Conservation (phyloP, 2,888 invertebrate species). For the Trissolcus brochymenae region DNA sequence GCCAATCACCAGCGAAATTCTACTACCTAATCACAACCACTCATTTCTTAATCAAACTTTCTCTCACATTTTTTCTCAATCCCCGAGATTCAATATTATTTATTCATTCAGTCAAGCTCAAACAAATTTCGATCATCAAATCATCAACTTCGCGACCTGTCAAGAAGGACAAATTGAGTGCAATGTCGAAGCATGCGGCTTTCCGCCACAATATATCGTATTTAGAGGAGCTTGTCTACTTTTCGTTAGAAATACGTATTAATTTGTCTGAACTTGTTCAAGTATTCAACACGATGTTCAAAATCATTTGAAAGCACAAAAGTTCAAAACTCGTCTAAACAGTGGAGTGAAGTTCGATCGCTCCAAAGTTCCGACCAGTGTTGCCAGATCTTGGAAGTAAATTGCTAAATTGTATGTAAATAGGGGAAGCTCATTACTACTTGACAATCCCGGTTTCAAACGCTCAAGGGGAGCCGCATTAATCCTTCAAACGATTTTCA, state of each 20-base stretch:
- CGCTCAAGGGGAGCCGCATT: slow-evolving; percentile 47
- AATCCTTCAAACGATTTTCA: slow-evolving; percentile 46
- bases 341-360: slow-evolving; percentile 48
- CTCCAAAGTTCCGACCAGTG: slow-evolving; percentile 50
- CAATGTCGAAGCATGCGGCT: too few species aligned
- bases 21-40: too few species aligned
- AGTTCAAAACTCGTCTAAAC: slow-evolving; percentile 51
- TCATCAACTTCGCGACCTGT: too few species aligned
- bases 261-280: slow-evolving; percentile 45
- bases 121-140: too few species aligned
- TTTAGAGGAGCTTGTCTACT: slow-evolving; percentile 6
- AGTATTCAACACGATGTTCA: slow-evolving; percentile 45
- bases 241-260: slow-evolving; percentile 39
- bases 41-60: too few species aligned
- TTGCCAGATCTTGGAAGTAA: slow-evolving; percentile 50
- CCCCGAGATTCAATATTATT: too few species aligned
- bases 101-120: too few species aligned
- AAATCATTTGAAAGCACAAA: slow-evolving; percentile 51
- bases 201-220: not conserved
- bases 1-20: not conserved
- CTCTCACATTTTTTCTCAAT: too few species aligned
- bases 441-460: slow-evolving; percentile 55
- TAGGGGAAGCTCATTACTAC: slow-evolving; percentile 58
- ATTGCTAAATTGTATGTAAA: slow-evolving; percentile 58
- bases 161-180: too few species aligned